These are phyloP conservation scores for Psilopogon haemacephalus DNA, from an alignment of 2,113 vertebrate genomes.

Conservation along the genomic window DNA sequence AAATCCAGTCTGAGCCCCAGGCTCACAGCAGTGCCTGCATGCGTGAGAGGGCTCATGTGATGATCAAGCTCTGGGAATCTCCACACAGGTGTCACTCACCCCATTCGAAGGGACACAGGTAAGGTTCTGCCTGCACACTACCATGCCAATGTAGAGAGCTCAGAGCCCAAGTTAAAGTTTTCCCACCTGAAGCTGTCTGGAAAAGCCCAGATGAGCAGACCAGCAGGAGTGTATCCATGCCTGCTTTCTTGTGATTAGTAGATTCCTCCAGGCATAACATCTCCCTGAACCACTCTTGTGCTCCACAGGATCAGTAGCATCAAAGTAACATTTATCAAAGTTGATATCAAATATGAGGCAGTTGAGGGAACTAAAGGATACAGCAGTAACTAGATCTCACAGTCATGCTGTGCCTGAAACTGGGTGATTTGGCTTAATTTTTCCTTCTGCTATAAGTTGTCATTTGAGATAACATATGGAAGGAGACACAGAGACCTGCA, in stretches of 20 bases:
- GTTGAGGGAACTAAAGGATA: neutral
- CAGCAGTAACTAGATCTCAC: neutral
- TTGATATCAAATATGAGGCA: neutral
- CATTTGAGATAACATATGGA: neutral
- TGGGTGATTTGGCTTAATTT: neutral
- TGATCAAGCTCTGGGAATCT: neutral
- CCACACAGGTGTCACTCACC: neutral
- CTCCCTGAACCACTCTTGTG: neutral
- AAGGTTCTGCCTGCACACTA: neutral
- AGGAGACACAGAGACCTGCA: neutral
- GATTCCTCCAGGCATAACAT: neutral
- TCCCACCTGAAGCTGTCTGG: neutral
- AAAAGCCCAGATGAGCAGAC: neutral
- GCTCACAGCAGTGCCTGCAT: neutral
- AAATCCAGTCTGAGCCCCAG: neutral
- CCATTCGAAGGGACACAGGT: neutral
- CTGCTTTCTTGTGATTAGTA: neutral
- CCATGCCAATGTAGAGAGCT: neutral
- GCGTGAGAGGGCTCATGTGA: fast-evolving
- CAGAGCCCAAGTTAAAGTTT: neutral
- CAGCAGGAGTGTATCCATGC: neutral
- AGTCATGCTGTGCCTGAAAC: neutral
- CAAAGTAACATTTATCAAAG: neutral
- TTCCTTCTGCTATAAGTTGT: neutral
- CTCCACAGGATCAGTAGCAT: neutral